Evolutionary conservation across 2,113 vertebrate species (phyloP).

Genomic region (Cynocephalus volans): DNA sequence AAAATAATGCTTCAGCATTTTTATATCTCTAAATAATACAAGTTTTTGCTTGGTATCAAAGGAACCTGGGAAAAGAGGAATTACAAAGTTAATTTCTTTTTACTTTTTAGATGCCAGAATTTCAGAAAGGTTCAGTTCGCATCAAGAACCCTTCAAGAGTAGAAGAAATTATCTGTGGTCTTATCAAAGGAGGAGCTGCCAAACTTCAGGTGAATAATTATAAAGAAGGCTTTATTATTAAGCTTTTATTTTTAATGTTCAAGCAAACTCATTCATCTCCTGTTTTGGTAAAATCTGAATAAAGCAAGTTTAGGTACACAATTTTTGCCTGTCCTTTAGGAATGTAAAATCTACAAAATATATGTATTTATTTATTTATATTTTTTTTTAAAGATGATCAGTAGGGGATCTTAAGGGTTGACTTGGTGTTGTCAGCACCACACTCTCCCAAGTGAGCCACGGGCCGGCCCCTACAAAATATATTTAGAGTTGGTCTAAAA

Average conservation of each 20-base stretch:
- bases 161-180: conserved; percentile 97
- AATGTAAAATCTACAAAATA: conserved; percentile 32
- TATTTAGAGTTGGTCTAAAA: conserved; percentile 41
- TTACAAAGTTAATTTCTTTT: conserved; percentile 57
- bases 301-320: neutral
- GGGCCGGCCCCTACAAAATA: no score
- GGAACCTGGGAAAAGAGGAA: neutral
- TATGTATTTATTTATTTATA: no score
- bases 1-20: neutral
- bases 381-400: no score
- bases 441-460: no score
- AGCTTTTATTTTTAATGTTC: neutral
- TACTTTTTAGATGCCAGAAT: conserved; percentile 96
- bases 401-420: no score
- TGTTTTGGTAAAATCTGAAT: conserved; percentile 31
- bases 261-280: neutral
- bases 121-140: conserved; percentile 96
- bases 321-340: neutral
- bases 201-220: conserved; percentile 95
- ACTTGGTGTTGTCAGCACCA: no score
- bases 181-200: conserved; percentile 97
- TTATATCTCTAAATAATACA: conserved; percentile 28
- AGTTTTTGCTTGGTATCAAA: neutral
- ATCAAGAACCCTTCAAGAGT: conserved; percentile 96
- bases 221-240: neutral